phyloP scores from a whole-genome alignment of 2,888 invertebrate species.

The Drosophila kokeensis region DNA sequence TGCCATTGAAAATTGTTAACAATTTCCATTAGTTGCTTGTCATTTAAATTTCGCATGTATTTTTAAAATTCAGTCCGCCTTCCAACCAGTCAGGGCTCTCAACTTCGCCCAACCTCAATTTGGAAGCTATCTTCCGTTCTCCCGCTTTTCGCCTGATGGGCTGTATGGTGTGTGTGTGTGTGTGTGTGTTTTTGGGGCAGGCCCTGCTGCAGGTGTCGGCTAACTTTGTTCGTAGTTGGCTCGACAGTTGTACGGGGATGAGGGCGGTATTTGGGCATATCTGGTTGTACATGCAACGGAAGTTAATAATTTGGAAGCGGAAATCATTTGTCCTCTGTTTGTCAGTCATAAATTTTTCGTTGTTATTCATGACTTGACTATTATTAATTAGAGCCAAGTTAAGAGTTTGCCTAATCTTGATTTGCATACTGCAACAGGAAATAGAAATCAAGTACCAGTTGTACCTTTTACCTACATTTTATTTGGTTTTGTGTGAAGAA shows the following conservation, averaged over 20 bases:
- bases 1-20: slow-evolving; percentile 73
- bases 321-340: slow-evolving; percentile 77
- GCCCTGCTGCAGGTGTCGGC: slow-evolving; percentile 53
- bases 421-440: background rate
- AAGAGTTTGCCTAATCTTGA: background rate
- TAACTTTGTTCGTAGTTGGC: slow-evolving; percentile 55
- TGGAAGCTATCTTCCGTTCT: slow-evolving; percentile 27
- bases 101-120: slow-evolving; percentile 5
- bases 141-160: slow-evolving; percentile 4
- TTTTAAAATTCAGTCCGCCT: slow-evolving; percentile 65
- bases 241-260: slow-evolving; percentile 15
- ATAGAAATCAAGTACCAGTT: background rate
- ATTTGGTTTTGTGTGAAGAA: background rate
- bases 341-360: slow-evolving; percentile 63
- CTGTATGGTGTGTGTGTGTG: background rate
- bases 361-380: slow-evolving; percentile 29
- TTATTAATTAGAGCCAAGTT: slow-evolving; percentile 40
- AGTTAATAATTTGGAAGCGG: slow-evolving; percentile 73
- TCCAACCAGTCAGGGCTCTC: background rate
- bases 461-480: no score
- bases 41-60: slow-evolving; percentile 76
- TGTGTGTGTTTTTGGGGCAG: slow-evolving; percentile 10
- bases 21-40: slow-evolving; percentile 82
- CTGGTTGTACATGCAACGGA: slow-evolving; percentile 70
- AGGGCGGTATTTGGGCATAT: slow-evolving; percentile 42